A percentile compares a stretch with the other conserved stretches of the same genome.
Conservation (phyloP, 2,888 invertebrate genomes). For the Marronus borbonicus region DNA sequence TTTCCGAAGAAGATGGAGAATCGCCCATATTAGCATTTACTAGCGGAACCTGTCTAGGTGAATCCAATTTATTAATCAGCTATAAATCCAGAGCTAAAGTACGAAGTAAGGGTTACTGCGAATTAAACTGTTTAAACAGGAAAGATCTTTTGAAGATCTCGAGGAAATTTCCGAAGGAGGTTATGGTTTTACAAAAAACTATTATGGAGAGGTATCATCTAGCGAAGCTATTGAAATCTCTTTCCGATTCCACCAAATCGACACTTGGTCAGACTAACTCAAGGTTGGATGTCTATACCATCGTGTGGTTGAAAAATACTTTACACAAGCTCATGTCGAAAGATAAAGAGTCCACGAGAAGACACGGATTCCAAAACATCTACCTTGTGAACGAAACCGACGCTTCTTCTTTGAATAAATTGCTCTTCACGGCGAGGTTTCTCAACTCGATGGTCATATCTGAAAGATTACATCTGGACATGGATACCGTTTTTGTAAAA, state of each 20-base stretch:
- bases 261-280: neutral
- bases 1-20: slow-evolving; percentile 60
- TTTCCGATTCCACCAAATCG: slow-evolving; percentile 21
- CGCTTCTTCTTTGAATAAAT: slow-evolving; percentile 29
- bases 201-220: slow-evolving; percentile 20
- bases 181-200: neutral
- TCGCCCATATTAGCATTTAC: slow-evolving; percentile 59
- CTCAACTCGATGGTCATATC: slow-evolving; percentile 45
- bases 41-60: slow-evolving; percentile 59
- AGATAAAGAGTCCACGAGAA: slow-evolving; percentile 41
- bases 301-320: slow-evolving; percentile 50
- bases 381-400: slow-evolving; percentile 49
- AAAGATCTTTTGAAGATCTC: slow-evolving; percentile 50
- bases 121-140: slow-evolving; percentile 54
- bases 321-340: slow-evolving; percentile 49
- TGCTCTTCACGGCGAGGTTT: slow-evolving; percentile 46
- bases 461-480: slow-evolving; percentile 48
- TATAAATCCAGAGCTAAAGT: slow-evolving; percentile 56
- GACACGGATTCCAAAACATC: slow-evolving; percentile 50
- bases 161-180: slow-evolving; percentile 54
- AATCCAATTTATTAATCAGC: slow-evolving; percentile 53
- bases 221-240: neutral
- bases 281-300: slow-evolving; percentile 42
- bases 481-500: slow-evolving; percentile 51
- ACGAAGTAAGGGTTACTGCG: slow-evolving; percentile 57